Conservation (phyloP, 2,888 invertebrate genomes). For the Platypus cylindrus region DNA sequence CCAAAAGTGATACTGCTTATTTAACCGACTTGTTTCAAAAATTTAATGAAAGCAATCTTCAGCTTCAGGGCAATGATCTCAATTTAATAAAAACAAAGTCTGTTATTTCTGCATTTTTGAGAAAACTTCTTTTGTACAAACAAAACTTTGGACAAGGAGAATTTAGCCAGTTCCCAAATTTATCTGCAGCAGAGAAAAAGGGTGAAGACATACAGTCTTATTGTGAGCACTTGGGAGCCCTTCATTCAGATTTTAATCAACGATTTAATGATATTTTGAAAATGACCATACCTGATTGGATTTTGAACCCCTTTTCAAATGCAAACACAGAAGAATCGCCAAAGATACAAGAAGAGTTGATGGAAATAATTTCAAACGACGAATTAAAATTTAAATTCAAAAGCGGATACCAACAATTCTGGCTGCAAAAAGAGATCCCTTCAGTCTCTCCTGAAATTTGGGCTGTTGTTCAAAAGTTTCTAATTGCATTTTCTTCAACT, state of each 20-base stretch:
- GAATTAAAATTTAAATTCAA: slow-evolving; percentile 17
- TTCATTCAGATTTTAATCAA: slow-evolving; percentile 17
- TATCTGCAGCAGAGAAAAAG: slow-evolving; percentile 9
- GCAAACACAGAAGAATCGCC: slow-evolving; percentile 13
- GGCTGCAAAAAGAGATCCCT: slow-evolving; percentile 15
- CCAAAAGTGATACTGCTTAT: slow-evolving; percentile 24
- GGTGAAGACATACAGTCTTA: slow-evolving; percentile 14
- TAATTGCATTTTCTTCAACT: slow-evolving; percentile 9
- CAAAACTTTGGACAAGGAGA: background rate
- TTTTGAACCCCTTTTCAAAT: slow-evolving; percentile 19
- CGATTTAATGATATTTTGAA: slow-evolving; percentile 19
- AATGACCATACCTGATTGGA: slow-evolving; percentile 18
- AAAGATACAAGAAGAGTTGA: slow-evolving; percentile 18
- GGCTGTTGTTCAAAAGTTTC: slow-evolving; percentile 6
- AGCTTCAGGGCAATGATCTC: slow-evolving; percentile 21
- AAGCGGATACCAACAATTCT: slow-evolving; percentile 12
- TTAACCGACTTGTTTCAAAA: slow-evolving; percentile 24
- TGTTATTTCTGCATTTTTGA: slow-evolving; percentile 11
- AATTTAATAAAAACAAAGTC: slow-evolving; percentile 16
- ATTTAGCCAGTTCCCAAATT: slow-evolving; percentile 4
- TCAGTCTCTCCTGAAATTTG: slow-evolving; percentile 12
- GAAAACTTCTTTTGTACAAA: slow-evolving; percentile 2
- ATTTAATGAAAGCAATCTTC: slow-evolving; percentile 19
- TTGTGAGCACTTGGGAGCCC: slow-evolving; percentile 7
- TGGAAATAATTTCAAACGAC: slow-evolving; percentile 18